Conservation (phyloP, 1,140 invertebrate species). For the Drosophila carrolli region DNA sequence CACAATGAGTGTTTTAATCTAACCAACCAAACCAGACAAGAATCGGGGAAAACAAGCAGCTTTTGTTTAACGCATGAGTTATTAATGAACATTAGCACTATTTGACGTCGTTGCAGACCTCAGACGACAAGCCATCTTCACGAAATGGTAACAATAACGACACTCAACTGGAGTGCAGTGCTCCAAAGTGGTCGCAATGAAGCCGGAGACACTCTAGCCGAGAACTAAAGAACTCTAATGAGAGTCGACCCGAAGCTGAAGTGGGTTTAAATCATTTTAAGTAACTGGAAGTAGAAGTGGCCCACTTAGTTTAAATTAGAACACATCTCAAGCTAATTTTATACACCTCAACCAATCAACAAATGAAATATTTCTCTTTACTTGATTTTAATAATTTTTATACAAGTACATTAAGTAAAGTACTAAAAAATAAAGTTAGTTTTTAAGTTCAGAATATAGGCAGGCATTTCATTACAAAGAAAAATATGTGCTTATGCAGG, state of each 20-base stretch:
- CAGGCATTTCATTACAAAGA: too few relatives aligned
- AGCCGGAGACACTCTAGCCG: slow-evolving; percentile 12
- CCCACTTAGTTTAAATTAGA: background rate
- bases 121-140: slow-evolving; percentile 20
- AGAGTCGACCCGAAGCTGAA: slow-evolving; percentile 4
- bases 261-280: slow-evolving; percentile 32
- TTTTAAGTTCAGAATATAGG: too few relatives aligned
- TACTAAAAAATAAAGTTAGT: too few relatives aligned
- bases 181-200: slow-evolving; percentile 34
- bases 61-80: slow-evolving; percentile 73
- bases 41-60: slow-evolving; percentile 13
- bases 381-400: too few relatives aligned
- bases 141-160: slow-evolving; percentile 48
- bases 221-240: slow-evolving; percentile 26
- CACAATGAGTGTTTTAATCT: slow-evolving; percentile 22
- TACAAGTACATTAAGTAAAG: too few relatives aligned
- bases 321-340: background rate
- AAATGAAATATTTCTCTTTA: background rate
- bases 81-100: slow-evolving; percentile 74
- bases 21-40: slow-evolving; percentile 28
- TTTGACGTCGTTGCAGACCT: slow-evolving; percentile 34
- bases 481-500: too few relatives aligned
- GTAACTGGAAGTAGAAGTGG: slow-evolving; percentile 7
- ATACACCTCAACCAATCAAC: background rate
- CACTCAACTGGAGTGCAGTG: slow-evolving; percentile 25